Conservation (phyloP, 1,140 invertebrate genomes). For the Pachypeltis micranthus region DNA sequence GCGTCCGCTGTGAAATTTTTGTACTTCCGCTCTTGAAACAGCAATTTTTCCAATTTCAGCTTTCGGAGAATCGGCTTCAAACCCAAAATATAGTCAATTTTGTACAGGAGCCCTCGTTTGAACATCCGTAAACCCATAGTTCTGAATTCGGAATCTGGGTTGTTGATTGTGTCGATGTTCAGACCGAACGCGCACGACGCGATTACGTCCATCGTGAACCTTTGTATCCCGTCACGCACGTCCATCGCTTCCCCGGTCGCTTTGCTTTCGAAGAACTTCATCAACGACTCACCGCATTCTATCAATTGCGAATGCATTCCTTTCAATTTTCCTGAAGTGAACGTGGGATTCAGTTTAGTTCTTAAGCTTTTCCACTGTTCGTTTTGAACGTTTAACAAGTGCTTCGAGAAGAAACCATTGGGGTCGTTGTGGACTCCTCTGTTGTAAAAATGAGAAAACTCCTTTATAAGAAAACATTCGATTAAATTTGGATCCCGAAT, state of each 20-base stretch:
- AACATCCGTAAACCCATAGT: background rate
- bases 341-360: constrained; percentile 43
- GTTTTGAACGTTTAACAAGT: constrained; percentile 35
- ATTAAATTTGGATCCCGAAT: constrained; percentile 44
- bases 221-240: background rate
- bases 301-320: constrained; percentile 40
- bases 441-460: constrained; percentile 42
- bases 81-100: background rate
- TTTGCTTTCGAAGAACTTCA: constrained; percentile 28
- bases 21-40: constrained; percentile 32
- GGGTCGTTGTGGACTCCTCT: constrained; percentile 37
- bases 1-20: constrained; percentile 37
- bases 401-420: constrained; percentile 33
- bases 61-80: constrained; percentile 24
- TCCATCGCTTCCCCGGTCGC: background rate
- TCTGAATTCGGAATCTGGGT: background rate
- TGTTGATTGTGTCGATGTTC: background rate
- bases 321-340: constrained; percentile 45
- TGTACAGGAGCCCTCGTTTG: background rate
- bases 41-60: constrained; percentile 25
- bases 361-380: constrained; percentile 43
- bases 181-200: constrained; percentile 42
- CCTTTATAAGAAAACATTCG: constrained; percentile 47
- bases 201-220: constrained; percentile 48
- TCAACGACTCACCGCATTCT: constrained; percentile 34